These are phyloP conservation scores for Homarus gammarus DNA, from an alignment of 2,888 invertebrate genomes.

Conservation along the genomic window DNA sequence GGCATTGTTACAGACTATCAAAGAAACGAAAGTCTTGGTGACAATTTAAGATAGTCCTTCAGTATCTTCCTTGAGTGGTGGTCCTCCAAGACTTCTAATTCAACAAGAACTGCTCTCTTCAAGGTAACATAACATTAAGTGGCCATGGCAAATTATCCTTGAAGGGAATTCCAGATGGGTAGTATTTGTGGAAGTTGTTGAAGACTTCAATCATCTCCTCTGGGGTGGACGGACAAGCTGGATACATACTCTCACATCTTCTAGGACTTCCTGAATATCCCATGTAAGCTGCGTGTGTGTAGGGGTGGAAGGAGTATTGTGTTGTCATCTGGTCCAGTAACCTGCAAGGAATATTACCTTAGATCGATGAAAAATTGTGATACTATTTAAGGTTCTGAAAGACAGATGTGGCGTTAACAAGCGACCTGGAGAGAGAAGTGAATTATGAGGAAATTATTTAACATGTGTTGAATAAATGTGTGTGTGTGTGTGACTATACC, in stretches of 20 bases:
- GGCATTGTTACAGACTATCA: neutral
- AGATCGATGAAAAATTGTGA: no score
- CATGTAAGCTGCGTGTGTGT: conserved; percentile 74
- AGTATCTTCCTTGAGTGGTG: no score
- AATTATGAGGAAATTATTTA: no score
- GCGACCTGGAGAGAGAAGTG: no score
- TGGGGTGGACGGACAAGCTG: conserved; percentile 59
- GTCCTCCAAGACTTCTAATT: neutral
- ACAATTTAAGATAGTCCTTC: neutral
- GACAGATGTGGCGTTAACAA: no score
- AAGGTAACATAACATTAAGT: conserved; percentile 68
- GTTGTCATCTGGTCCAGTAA: conserved; percentile 70
- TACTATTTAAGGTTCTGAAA: no score
- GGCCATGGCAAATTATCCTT: conserved; percentile 71
- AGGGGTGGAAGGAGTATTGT: conserved; percentile 73
- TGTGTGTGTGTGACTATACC: no score
- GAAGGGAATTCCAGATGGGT: conserved; percentile 73
- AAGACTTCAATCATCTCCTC: conserved; percentile 70
- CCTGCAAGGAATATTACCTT: conserved; percentile 50
- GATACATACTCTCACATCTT: conserved; percentile 62
- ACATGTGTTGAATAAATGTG: no score
- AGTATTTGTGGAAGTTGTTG: conserved; percentile 71
- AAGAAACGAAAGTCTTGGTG: neutral
- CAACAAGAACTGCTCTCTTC: neutral
- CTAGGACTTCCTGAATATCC: conserved; percentile 58